Percentiles rank a stretch among this genome's conserved stretches.
Evolutionary conservation across 37 sponge, comb jelly and placozoan genomes (phyloP).

Genomic region (Dysidea cf. avara): DNA sequence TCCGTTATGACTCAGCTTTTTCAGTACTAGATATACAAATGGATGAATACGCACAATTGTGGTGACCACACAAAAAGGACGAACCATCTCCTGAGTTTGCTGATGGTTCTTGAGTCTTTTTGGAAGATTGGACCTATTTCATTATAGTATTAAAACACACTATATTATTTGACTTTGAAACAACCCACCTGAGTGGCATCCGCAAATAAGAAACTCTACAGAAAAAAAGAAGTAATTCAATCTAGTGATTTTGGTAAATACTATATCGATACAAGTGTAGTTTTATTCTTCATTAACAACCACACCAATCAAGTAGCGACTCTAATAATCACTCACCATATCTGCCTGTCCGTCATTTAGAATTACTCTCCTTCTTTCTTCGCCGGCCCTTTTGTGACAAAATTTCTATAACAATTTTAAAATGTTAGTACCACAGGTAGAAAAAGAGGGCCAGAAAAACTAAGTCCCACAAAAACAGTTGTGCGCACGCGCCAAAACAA

Average conservation of each 20-base stretch:
- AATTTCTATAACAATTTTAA: no score
- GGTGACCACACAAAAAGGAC: background rate
- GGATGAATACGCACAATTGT: background rate
- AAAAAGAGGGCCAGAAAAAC: background rate
- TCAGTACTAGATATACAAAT: no score
- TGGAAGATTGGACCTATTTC: no score
- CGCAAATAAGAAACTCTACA: background rate
- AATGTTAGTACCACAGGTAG: no score
- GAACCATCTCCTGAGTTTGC: no score
- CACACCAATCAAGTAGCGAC: background rate
- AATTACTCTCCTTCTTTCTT: no score
- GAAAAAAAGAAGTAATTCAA: background rate
- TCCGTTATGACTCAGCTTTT: slow-evolving; percentile 1
- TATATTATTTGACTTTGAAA: no score
- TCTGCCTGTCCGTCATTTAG: background rate
- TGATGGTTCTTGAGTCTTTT: no score
- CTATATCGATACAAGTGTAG: background rate
- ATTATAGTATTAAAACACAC: no score
- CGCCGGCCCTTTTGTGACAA: no score
- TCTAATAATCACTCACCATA: background rate
- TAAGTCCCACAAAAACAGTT: slow-evolving; percentile 16
- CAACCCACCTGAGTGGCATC: no score
- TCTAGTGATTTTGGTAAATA: background rate
- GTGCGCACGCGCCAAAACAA: slow-evolving; percentile 31
- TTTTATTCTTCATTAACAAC: background rate